phyloP scores from a whole-genome alignment of 2,797 vertebrate genomes.

The Silurus lanzhouensis region DNA sequence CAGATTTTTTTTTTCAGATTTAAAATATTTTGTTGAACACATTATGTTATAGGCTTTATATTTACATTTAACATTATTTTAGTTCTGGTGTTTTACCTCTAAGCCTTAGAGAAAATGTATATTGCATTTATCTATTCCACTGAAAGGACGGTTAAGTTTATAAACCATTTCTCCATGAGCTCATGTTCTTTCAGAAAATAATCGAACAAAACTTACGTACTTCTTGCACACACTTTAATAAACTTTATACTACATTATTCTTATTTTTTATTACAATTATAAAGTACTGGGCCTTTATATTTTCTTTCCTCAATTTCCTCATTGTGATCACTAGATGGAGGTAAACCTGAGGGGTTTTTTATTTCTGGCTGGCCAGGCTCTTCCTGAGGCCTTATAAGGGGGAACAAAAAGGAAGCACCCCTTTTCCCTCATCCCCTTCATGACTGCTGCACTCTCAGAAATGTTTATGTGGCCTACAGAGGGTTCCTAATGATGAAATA shows the following conservation, averaged over 20 bases:
- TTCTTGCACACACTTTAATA: neutral
- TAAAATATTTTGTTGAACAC: neutral
- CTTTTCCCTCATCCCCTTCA: neutral
- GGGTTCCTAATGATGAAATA: neutral
- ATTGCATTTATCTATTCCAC: neutral
- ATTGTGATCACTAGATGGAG: slow-evolving; percentile 41
- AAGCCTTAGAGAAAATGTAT: neutral
- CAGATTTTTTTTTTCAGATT: neutral
- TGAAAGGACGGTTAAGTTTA: neutral
- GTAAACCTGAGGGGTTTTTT: slow-evolving; percentile 20
- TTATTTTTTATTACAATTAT: too few species aligned
- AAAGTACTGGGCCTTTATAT: neutral
- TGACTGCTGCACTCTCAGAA: neutral
- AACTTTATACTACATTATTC: neutral
- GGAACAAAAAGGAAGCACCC: neutral
- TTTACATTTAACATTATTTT: neutral
- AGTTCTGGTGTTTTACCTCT: neutral
- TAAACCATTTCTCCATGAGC: neutral
- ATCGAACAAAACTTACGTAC: neutral
- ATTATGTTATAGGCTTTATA: neutral
- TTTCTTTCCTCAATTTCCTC: neutral
- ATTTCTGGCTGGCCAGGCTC: neutral
- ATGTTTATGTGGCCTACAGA: neutral
- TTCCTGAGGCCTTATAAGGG: neutral
- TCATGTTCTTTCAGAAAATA: too few species aligned